These are phyloP conservation scores for Dorcus hopei DNA, from an alignment of 2,888 invertebrate species.

Conservation along the genomic window DNA sequence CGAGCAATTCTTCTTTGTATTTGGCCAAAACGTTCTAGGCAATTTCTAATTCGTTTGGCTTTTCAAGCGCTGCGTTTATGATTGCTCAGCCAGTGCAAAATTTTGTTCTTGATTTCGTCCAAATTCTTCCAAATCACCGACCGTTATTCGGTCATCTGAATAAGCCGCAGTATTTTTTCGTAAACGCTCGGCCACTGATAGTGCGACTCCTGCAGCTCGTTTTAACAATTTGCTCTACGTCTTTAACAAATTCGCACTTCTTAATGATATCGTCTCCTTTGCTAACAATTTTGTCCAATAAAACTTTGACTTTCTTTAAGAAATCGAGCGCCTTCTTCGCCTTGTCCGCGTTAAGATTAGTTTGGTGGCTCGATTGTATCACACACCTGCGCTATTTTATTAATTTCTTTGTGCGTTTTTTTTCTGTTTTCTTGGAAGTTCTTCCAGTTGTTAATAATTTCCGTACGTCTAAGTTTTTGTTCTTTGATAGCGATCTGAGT, in stretches of 20 bases:
- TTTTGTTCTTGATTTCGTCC: slow-evolving; percentile 78
- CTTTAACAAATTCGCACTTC: slow-evolving; percentile 66
- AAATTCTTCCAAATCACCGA: slow-evolving; percentile 91
- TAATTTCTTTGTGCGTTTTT: slow-evolving; percentile 67
- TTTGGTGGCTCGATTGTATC: slow-evolving; percentile 64
- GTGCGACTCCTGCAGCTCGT: slow-evolving; percentile 62
- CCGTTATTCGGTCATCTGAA: slow-evolving; percentile 82
- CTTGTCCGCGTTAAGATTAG: slow-evolving; percentile 68
- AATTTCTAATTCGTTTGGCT: slow-evolving; percentile 77
- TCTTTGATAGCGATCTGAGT: slow-evolving; percentile 71
- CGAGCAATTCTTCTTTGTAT: slow-evolving; percentile 82
- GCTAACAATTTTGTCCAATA: slow-evolving; percentile 74
- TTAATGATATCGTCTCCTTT: slow-evolving; percentile 69
- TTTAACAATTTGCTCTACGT: slow-evolving; percentile 61
- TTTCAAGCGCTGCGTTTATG: slow-evolving; percentile 77
- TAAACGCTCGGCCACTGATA: slow-evolving; percentile 69
- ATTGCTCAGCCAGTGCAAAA: slow-evolving; percentile 79
- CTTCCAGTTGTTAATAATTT: slow-evolving; percentile 70
- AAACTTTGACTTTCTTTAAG: slow-evolving; percentile 69
- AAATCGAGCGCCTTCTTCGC: slow-evolving; percentile 73
- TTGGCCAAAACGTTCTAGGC: slow-evolving; percentile 75
- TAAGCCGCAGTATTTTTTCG: slow-evolving; percentile 67
- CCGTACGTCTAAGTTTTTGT: slow-evolving; percentile 69
- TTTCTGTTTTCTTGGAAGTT: slow-evolving; percentile 72
- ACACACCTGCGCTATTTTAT: slow-evolving; percentile 64